Conservation (phyloP, 1,140 invertebrate species). For the Orius insidiosus region DNA sequence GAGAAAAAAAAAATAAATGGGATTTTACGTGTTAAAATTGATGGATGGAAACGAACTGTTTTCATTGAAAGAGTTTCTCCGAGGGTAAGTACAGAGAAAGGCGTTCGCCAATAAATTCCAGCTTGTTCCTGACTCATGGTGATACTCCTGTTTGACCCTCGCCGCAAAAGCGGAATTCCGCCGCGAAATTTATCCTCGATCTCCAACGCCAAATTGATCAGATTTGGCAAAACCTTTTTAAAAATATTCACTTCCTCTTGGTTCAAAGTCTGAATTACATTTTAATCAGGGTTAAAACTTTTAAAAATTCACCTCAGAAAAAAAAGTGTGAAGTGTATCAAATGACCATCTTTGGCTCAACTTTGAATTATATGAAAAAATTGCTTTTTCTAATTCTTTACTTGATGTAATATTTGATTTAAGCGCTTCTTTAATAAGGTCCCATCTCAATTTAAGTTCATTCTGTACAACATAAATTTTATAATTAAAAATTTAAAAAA, state of each 20-base stretch:
- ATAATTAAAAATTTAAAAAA: constrained; percentile 15
- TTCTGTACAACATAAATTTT: constrained; percentile 23
- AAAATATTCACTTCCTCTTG: constrained; percentile 59
- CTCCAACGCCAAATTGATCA: constrained; percentile 56
- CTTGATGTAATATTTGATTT: constrained; percentile 43
- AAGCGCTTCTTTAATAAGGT: constrained; percentile 51
- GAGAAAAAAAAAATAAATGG: no score
- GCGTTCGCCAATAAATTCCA: constrained; percentile 81
- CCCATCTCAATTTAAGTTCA: constrained; percentile 52
- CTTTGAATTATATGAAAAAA: constrained; percentile 62
- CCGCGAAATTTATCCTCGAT: constrained; percentile 58
- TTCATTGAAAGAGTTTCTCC: constrained; percentile 50
- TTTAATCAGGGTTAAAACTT: no score
- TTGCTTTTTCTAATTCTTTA: constrained; percentile 50
- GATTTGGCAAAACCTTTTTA: constrained; percentile 51
- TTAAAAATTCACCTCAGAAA: constrained; percentile 56
- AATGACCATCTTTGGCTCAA: constrained; percentile 54
- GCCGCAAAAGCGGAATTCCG: constrained; percentile 56
- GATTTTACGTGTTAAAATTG: constrained; percentile 73
- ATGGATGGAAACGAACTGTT: constrained; percentile 64
- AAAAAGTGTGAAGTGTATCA: constrained; percentile 48
- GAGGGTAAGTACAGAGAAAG: constrained; percentile 90
- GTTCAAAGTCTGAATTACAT: constrained; percentile 41
- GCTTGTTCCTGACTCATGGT: constrained; percentile 44
- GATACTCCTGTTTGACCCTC: constrained; percentile 17